Evolutionary conservation across 2,888 invertebrate genomes (phyloP).

Genomic region (Anoncus sp.): DNA sequence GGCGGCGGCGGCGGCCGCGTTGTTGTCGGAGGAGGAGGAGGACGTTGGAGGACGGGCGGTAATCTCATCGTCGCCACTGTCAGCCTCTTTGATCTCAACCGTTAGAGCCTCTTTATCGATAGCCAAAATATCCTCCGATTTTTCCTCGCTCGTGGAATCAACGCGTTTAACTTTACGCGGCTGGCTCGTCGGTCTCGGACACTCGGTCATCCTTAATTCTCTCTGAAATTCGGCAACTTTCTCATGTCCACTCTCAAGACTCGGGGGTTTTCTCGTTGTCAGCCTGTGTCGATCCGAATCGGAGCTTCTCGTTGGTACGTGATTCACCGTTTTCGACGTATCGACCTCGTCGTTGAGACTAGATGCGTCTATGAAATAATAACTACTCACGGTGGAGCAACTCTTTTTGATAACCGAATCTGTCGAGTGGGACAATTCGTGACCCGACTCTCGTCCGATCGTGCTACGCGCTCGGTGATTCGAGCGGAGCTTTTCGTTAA

Average conservation of each 20-base stretch:
- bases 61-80: conserved; percentile 81
- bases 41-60: too few species aligned
- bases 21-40: conserved; percentile 80
- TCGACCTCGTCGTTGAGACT: conserved; percentile 87
- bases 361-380: conserved; percentile 92
- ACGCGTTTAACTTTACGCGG: conserved; percentile 71
- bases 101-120: conserved; percentile 79
- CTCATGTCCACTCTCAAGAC: conserved; percentile 72
- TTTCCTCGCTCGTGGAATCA: conserved; percentile 72
- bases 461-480: conserved; percentile 61
- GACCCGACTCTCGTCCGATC: conserved; percentile 58
- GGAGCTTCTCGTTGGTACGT: conserved; percentile 63
- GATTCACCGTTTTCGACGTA: conserved; percentile 28
- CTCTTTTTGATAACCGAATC: conserved; percentile 67
- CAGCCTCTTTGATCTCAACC: conserved; percentile 81
- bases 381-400: conserved; percentile 82
- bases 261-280: conserved; percentile 68
- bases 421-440: conserved; percentile 63
- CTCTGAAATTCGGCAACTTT: conserved; percentile 77
- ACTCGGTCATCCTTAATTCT: conserved; percentile 78
- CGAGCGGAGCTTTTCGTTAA: conserved; percentile 44
- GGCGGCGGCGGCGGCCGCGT: conserved; percentile 54
- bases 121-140: conserved; percentile 56
- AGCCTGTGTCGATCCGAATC: conserved; percentile 56
- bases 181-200: conserved; percentile 74